These are phyloP conservation scores for Semnopithecus entellus DNA, from an alignment of 2,113 vertebrate genomes.

Conservation along the genomic window DNA sequence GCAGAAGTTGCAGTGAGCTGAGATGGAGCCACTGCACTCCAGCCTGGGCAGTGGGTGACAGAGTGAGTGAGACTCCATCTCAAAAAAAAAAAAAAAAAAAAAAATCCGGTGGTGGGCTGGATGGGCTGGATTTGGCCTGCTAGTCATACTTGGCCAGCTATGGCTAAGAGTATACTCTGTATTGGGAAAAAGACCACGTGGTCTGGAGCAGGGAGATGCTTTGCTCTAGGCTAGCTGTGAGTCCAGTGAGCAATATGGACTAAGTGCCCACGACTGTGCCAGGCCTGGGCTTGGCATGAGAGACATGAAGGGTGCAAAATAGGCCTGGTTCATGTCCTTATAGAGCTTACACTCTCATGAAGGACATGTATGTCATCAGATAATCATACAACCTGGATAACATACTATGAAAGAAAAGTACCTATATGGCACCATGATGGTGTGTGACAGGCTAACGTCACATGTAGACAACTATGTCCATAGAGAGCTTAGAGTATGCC, in stretches of 20 bases:
- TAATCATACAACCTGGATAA: background rate
- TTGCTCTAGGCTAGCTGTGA: background rate
- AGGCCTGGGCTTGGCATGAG: background rate
- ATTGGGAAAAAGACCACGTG: background rate
- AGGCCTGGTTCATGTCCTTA: background rate
- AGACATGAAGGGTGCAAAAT: background rate
- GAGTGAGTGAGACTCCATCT: too few species aligned
- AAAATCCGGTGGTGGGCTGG: too few species aligned
- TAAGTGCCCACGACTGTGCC: fast-evolving
- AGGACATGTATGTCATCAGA: background rate
- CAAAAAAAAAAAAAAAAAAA: background rate
- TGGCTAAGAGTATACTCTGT: background rate
- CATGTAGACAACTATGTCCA: background rate
- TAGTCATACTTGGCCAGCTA: background rate
- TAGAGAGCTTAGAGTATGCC: background rate
- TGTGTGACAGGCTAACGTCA: background rate
- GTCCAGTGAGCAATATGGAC: background rate
- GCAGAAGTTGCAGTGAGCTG: too few species aligned
- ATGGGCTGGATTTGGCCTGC: background rate
- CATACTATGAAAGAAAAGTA: background rate
- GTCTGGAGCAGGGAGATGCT: background rate
- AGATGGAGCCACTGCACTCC: too few species aligned
- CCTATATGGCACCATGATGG: background rate
- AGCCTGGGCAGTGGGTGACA: too few species aligned
- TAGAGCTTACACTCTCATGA: background rate